Conservation (phyloP, 2,797 vertebrate genomes). For the Distichodus sexfasciatus region DNA sequence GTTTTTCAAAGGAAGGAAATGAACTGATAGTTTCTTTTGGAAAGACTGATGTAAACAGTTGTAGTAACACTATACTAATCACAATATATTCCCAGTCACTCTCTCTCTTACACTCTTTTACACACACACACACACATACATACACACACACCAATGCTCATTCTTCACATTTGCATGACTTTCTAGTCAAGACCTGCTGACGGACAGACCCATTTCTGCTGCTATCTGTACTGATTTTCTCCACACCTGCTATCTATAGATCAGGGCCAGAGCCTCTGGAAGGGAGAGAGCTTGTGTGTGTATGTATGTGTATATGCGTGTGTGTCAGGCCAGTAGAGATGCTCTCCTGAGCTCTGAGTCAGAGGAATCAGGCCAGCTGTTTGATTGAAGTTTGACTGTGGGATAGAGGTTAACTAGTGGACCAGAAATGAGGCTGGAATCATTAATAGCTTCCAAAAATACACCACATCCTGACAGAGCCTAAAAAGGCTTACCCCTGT, state of each 20-base stretch:
- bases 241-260: constrained; percentile 67
- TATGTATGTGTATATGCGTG: neutral
- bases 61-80: no score
- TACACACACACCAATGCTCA: neutral
- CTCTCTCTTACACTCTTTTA: neutral
- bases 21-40: no score
- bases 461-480: neutral
- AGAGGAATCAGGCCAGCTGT: constrained; percentile 23
- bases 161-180: constrained; percentile 30
- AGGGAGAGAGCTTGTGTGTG: constrained; percentile 45
- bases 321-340: constrained; percentile 13
- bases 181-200: constrained; percentile 48
- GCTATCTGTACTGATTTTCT: constrained; percentile 63
- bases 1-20: no score
- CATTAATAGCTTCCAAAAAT: constrained; percentile 6
- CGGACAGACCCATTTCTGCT: constrained; percentile 68
- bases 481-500: no score
- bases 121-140: neutral
- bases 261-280: constrained; percentile 46
- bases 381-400: constrained; percentile 18
- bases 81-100: no score
- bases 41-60: no score
- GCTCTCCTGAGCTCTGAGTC: constrained; percentile 32
- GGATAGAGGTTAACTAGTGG: neutral
- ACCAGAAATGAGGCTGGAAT: constrained; percentile 12